Base-by-base conservation (phyloP, 2,797 vertebrate genomes). In the Muscicapa comitata region DNA sequence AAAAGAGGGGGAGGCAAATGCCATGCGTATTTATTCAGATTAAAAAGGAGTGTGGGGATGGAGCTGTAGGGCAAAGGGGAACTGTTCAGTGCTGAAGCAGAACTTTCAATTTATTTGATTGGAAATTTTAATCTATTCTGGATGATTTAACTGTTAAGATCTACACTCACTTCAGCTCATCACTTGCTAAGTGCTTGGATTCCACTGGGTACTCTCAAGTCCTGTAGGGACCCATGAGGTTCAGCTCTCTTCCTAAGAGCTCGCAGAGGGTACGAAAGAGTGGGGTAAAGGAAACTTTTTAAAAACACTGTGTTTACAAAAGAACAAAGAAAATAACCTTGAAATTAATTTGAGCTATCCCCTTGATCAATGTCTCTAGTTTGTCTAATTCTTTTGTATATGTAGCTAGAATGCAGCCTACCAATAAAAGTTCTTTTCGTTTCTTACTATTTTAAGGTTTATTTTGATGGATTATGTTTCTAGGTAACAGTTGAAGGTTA, bases 401-500 rank as follows among this genome's bases (percentile, higher is more conserved):
- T 19, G 11, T 59, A 83, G 61, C 72, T 73, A 37, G 75, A 90
- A 68, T 1, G 0, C 28, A 48, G 12, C 17, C 82, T 58, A 37
- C 89, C 53, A 43, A 33, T 38, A 23, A 40, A 93, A 91, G 16
- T 54, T 74, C 2, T 2, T 35, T 47, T 40, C 3, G 7, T 55
- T 62, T 78, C 81, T 42, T 70, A 35, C 77, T 92, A 65, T 81
- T 86, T 94, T 82, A 48, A 79, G 47, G 55, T 95, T 92, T 96
- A 85, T 92, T 93, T 94, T 93, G 90, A 75, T 91, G 80, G 77
- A 70, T 95, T 92, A 73, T 82, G 86, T 92, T 95, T 86, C 80
- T 57, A 65, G 88, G 88, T 93, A 96, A 94, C 85, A 73, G 81
- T 6, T 91, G 95, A 94, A 95, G 91, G 85, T 94, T 93, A 80